Evolutionary conservation across 2,797 vertebrate genomes (phyloP), one percentile per base, ranked within the genome.

Genomic region (Toxotes lorentzi): DNA sequence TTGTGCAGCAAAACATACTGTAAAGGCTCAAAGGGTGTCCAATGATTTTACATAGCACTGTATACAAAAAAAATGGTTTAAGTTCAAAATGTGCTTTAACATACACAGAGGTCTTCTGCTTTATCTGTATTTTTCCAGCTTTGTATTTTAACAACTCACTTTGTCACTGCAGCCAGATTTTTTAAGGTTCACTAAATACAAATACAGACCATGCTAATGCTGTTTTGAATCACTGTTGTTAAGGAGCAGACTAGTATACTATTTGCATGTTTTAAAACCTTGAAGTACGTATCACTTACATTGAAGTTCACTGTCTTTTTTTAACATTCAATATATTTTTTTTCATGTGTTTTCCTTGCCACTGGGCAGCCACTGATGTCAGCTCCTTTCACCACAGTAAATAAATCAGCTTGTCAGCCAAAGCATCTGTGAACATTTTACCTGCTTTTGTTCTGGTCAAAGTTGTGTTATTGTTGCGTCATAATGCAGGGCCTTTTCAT

Each of bases 11-110:
- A 35, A 60, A 21, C 23, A 1, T 34, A 73, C 12, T 17, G 34
- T 24, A 4, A 51, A 40, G 66, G 24, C 73, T 68, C 24, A 66
- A 63, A 76, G 61, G 62, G 60, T 53, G 72, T 74, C 79, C 69
- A 11, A n/a, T 8, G 23, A 50, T 61, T 50, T 32, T n/a, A 68
- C 58, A 81, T 5, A 30, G 72, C 66, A 38, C 45, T 76, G 73
- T 23, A 34, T 7, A 43, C 30, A 58, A 41, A 30, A 41, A 30
- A 16, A 21, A 45, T 4, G 38, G 10, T 60, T 38, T 2, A 1
- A 3, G 32, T 48, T 45, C 14, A 13, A 34, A 53, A 56, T 45
- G 5, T 45, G 48, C 19, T 45, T 43, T 0, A 38, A 59, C 35
- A 48, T 23, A 61, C 24, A 59, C 45, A 58, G 17, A 63, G 2